Base-by-base conservation (phyloP, 1,140 invertebrate species). In the Sarcophaga peregrina region DNA sequence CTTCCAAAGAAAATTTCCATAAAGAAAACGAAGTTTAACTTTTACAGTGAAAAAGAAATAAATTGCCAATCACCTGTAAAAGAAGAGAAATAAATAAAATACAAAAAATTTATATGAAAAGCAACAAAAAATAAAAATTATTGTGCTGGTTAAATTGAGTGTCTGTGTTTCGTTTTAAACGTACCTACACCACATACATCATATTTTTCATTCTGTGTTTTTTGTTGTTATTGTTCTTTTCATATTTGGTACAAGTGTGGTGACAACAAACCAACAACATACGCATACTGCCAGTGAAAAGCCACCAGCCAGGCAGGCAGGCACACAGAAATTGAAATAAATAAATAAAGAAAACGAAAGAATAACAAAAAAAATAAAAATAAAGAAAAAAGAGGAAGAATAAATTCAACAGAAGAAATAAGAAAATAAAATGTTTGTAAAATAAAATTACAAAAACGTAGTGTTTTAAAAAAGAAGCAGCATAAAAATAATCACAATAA, bases 391-490 rank as follows among this genome's bases (percentile, higher is more conserved):
- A 58, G 52, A 8, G n/a, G n/a, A 7, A 58, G 13, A 81, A 45
- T 68, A 81, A 68, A 20, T 45, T 25, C 37, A 58, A 58, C 25
- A 46, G 9, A n/a, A 74, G 54, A 80, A 80, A 80, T 11, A 52
- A 74, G 13, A 80, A 80, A 54, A 80, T 52, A 80, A 80, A 80
- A 37, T 45, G n/a, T 58, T n/a, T 37, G 54, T 37, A 81, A 58
- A 37, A 58, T 7, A 81, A 81, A 81, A 50, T n/a, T 10, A 50
- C 9, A 58, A 37, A 58, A 81, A 81, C 13, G 25, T 37, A 37
- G 25, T 37, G 25, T 37, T 37, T 68, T 20, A 68, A 20, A 68
- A 52, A 52, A 52, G 13, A 52, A 52, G 25, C 1, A 37, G 25
- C 25, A 37, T 37, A 37, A 37, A 37, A 37, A 37, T 37, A 37